Percentiles rank a stretch among this genome's conserved stretches.
Evolutionary conservation across 2,797 vertebrate species (phyloP).

Genomic region (Danio aesculapii): DNA sequence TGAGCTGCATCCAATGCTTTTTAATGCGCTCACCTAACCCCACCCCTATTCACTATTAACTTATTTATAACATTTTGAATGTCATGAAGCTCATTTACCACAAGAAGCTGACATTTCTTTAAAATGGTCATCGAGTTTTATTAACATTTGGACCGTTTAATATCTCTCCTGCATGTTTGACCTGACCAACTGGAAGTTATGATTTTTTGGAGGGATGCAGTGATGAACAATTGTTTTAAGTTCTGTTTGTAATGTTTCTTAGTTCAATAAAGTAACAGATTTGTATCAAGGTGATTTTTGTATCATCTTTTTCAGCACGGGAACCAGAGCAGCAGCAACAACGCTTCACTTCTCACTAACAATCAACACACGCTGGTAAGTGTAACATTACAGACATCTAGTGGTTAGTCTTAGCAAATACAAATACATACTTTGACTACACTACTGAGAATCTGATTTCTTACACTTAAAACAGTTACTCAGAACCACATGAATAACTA

Average conservation of each 20-base stretch:
- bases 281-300: no score
- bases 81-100: constrained; percentile 61
- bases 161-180: not conserved
- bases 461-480: not conserved
- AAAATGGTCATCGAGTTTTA: not conserved
- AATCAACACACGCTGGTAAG: no score
- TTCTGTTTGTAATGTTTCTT: no score
- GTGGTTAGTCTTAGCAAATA: no score
- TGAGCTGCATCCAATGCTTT: no score
- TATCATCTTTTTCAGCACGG: no score
- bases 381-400: no score
- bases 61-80: not conserved
- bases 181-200: not conserved
- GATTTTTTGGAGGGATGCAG: not conserved
- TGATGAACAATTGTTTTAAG: not conserved
- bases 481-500: not conserved
- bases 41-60: not conserved
- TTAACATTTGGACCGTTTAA: not conserved
- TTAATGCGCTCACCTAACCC: no score
- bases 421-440: no score
- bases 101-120: constrained; percentile 73
- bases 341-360: no score
- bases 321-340: no score
- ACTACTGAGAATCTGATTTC: not conserved
- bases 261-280: no score